Percentiles rank a stretch among this genome's conserved stretches.
Evolutionary conservation across 2,797 vertebrate species (phyloP).

Genomic region (Podargus strigoides): DNA sequence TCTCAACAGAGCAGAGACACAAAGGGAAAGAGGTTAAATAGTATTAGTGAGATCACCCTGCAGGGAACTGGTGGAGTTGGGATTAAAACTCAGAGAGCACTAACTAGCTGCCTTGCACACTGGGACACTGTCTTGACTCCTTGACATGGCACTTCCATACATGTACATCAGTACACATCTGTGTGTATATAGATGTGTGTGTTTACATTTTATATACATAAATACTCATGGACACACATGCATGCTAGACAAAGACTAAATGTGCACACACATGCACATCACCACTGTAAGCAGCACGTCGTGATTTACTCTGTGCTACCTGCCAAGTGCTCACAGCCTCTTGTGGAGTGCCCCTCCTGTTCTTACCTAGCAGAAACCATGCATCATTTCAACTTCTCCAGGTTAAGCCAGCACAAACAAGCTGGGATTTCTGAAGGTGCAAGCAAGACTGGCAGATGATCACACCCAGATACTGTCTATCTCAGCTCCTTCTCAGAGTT

Average conservation of each 20-base stretch:
- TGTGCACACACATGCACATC: not conserved
- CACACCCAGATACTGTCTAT: not conserved
- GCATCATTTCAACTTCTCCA: not conserved
- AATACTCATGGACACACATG: not conserved
- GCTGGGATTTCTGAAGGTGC: not conserved
- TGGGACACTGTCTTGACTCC: not conserved
- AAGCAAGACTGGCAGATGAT: not conserved
- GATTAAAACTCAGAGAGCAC: not conserved
- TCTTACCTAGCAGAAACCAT: not conserved
- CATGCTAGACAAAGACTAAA: not conserved
- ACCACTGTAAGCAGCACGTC: rapidly evolving
- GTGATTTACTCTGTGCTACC: not conserved
- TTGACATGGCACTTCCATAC: not conserved
- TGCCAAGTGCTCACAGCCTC: not conserved
- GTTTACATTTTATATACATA: too few species aligned
- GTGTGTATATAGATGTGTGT: rapidly evolving
- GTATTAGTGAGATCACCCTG: not conserved
- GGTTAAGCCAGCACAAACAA: not conserved
- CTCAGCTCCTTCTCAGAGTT: not conserved
- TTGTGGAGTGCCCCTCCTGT: rapidly evolving
- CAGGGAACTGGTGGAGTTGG: not conserved
- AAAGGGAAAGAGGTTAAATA: not conserved
- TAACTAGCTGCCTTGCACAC: not conserved
- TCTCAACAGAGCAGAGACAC: not conserved
- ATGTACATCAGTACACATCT: rapidly evolving